Percentiles rank a stretch among this genome's conserved stretches.
Evolutionary conservation across 2,113 vertebrate species (phyloP).

Genomic region (Tympanuchus pallidicinctus): DNA sequence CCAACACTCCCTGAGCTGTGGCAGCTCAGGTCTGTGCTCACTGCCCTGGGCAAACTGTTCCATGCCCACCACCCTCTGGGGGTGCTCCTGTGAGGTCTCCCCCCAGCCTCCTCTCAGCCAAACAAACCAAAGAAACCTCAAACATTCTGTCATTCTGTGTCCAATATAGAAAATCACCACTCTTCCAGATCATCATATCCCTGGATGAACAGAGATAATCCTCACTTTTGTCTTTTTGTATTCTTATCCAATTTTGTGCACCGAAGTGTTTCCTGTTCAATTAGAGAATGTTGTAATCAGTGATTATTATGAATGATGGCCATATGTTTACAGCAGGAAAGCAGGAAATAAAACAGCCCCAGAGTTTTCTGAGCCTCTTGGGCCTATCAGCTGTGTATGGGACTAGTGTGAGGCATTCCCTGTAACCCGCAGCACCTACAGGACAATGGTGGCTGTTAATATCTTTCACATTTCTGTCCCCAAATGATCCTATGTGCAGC

Average conservation of each 20-base stretch:
- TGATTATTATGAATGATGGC: not conserved
- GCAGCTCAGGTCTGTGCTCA: not conserved
- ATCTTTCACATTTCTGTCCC: not conserved
- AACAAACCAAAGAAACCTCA: not conserved
- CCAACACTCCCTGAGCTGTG: not conserved
- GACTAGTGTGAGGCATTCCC: not conserved
- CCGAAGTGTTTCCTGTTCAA: not conserved
- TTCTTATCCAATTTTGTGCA: not conserved
- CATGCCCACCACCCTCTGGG: not conserved
- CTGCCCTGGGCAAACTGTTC: too few species aligned
- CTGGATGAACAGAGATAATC: not conserved
- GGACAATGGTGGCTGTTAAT: not conserved
- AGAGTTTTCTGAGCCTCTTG: not conserved
- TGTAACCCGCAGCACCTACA: not conserved
- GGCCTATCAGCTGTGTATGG: not conserved
- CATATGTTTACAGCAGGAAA: not conserved
- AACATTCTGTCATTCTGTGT: too few species aligned
- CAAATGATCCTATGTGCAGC: not conserved
- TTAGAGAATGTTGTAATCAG: not conserved
- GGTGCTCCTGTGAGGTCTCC: not conserved
- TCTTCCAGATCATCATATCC: not conserved
- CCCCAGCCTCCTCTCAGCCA: not conserved
- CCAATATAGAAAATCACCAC: not conserved
- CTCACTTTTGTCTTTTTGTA: not conserved
- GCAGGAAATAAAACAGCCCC: not conserved